phyloP scores from a whole-genome alignment of 2,113 vertebrate species.

The Rhinolophus ferrumequinum region DNA sequence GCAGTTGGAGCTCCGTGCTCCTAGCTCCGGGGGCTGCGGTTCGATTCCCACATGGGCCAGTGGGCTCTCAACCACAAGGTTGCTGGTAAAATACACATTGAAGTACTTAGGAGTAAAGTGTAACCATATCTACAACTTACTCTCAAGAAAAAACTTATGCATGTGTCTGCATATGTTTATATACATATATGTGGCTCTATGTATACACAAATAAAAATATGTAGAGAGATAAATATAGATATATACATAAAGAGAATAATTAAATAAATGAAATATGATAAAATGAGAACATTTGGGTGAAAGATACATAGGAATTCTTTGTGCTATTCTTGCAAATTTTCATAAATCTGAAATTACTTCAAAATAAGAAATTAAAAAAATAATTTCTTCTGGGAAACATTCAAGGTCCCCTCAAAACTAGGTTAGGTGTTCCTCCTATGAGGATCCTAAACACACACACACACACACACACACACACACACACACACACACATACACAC shows the following conservation, averaged over 20 bases:
- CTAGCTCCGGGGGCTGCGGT: too few species aligned
- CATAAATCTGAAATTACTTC: constrained; percentile 36
- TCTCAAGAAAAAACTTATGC: neutral
- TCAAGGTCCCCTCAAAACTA: neutral
- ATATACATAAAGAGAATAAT: too few species aligned
- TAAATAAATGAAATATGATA: neutral
- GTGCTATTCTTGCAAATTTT: neutral
- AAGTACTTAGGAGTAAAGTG: neutral
- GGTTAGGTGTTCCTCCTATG: neutral
- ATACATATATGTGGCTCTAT: neutral
- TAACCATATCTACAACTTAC: neutral
- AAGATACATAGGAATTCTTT: neutral
- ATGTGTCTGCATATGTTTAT: neutral
- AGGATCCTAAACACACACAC: neutral
- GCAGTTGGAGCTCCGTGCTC: too few species aligned
- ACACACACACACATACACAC: neutral
- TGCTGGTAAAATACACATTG: neutral
- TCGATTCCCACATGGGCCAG: too few species aligned
- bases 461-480: neutral
- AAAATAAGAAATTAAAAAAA: constrained; percentile 8
- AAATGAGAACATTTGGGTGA: neutral
- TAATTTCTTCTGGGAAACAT: neutral
- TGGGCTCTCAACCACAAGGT: too few species aligned
- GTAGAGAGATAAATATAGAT: neutral
- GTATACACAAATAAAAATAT: neutral